Percentiles rank a stretch among this genome's conserved stretches.
phyloP scores from a whole-genome alignment of 1,140 invertebrate genomes.

The Triops longicaudatus region DNA sequence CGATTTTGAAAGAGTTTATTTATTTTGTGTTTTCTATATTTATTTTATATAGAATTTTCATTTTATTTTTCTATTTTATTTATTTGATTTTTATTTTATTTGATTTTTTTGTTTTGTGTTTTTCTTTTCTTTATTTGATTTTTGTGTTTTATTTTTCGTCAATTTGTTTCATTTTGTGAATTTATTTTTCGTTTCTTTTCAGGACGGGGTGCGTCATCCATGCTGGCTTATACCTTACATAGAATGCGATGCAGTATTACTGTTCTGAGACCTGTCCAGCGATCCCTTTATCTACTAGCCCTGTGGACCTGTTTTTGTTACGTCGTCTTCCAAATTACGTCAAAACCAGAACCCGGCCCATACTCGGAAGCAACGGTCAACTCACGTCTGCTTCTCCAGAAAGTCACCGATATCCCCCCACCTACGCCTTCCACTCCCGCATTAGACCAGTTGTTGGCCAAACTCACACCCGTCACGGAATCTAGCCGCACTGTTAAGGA shows the following conservation, averaged over 20 bases:
- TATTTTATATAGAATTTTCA: too few species aligned
- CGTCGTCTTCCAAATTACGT: constrained; percentile 35
- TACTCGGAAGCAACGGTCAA: constrained; percentile 31
- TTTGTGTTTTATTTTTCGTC: background rate
- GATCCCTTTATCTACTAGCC: constrained; percentile 33
- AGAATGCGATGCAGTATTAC: constrained; percentile 22
- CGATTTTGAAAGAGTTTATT: background rate
- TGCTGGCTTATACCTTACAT: background rate
- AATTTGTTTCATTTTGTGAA: background rate
- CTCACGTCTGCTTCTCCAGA: constrained; percentile 36
- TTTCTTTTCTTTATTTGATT: background rate
- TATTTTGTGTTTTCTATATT: background rate
- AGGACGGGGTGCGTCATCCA: background rate
- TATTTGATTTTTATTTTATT: background rate
- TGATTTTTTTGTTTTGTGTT: background rate
- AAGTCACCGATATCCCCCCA: constrained; percentile 32
- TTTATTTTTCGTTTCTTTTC: background rate
- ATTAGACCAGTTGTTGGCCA: constrained; percentile 66
- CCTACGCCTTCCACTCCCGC: constrained; percentile 45
- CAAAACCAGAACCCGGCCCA: constrained; percentile 16
- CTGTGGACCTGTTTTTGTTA: constrained; percentile 39
- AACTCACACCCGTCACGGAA: constrained; percentile 50
- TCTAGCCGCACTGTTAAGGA: background rate
- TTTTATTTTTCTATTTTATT: background rate
- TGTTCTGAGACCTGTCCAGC: constrained; percentile 22